Evolutionary conservation across 2,797 vertebrate species (phyloP).

Genomic region (Ctenochaetus hawaiiensis): DNA sequence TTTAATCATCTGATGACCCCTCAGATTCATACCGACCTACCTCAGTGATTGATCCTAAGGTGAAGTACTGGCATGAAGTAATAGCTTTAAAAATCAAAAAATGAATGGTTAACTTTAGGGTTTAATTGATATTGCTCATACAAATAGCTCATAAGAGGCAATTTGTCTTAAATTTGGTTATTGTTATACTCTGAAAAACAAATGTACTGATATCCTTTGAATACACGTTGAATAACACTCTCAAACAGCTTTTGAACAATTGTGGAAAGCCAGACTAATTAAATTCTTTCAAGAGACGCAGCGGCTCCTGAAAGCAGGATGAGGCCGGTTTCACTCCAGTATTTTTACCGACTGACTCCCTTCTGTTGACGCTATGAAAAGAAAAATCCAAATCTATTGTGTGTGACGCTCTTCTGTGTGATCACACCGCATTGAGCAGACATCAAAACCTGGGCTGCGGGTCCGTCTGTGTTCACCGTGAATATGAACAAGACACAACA

Average conservation of each 20-base stretch:
- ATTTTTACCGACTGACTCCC: constrained; percentile 27
- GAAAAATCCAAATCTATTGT: constrained; percentile 8
- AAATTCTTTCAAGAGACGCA: constrained; percentile 11
- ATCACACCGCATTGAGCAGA: constrained; percentile 54
- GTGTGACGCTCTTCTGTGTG: constrained; percentile 29
- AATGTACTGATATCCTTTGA: neutral
- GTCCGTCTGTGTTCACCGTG: neutral
- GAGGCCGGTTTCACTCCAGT: constrained; percentile 30
- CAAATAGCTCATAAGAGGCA: too few relatives aligned
- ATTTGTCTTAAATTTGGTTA: neutral
- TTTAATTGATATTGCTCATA: neutral
- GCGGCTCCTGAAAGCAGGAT: constrained; percentile 26
- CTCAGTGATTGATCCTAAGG: too few relatives aligned
- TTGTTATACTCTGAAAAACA: neutral
- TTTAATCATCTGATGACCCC: too few relatives aligned
- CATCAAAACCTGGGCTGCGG: constrained; percentile 32
- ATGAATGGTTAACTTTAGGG: neutral
- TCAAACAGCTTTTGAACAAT: neutral
- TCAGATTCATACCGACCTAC: too few relatives aligned
- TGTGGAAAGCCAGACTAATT: constrained; percentile 8
- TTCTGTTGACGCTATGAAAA: constrained; percentile 26
- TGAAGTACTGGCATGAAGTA: too few relatives aligned
- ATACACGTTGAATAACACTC: neutral
- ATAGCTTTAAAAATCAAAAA: too few relatives aligned
- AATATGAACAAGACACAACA: constrained; percentile 70